Conservation (phyloP, 2,113 vertebrate species). For the Microtus pennsylvanicus region DNA sequence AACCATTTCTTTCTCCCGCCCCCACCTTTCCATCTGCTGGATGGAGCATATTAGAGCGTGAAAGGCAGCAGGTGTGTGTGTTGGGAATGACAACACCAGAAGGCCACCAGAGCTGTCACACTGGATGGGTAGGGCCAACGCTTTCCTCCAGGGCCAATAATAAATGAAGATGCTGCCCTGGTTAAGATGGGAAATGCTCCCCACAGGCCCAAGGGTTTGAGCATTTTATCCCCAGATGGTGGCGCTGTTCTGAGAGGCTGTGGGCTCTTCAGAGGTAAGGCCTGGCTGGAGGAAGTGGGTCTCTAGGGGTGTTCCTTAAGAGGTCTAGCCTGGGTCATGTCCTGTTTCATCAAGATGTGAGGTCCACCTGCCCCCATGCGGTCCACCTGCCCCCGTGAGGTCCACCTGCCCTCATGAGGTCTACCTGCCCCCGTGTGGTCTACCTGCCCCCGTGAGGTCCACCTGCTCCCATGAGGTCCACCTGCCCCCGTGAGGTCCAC, state of each 20-base stretch:
- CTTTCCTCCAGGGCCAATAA: neutral
- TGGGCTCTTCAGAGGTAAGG: neutral
- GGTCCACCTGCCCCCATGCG: no score
- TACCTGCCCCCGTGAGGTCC: neutral
- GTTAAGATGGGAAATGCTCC: no score
- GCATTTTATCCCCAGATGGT: neutral
- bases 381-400: neutral
- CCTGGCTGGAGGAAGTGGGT: neutral
- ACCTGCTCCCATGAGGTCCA: neutral
- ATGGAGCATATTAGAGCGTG: neutral
- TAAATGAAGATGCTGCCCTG: neutral
- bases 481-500: neutral
- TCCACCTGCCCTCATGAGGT: neutral
- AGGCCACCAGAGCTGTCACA: neutral
- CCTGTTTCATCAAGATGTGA: neutral
- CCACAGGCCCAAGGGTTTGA: neutral
- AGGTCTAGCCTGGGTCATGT: no score
- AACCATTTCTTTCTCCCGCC: neutral
- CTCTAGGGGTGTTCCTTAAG: neutral
- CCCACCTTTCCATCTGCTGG: neutral
- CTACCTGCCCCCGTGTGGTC: neutral
- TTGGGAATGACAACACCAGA: neutral
- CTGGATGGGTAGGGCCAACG: neutral
- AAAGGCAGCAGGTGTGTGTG: neutral
- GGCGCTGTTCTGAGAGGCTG: neutral